Conservation (phyloP, 2,888 invertebrate genomes). For the Chaetogeoica ovagalla region DNA sequence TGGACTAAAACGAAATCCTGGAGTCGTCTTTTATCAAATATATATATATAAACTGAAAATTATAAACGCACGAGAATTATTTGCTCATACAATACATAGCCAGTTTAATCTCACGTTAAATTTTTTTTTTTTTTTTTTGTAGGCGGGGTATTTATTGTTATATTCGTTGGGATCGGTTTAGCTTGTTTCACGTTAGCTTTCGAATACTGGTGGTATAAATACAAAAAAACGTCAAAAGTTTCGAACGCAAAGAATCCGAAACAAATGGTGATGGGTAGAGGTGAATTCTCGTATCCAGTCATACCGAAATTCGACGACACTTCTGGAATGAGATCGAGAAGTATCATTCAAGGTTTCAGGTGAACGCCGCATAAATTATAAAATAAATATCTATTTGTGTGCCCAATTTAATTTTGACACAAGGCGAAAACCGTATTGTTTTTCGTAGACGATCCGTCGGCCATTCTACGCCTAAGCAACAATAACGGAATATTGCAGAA, state of each 20-base stretch:
- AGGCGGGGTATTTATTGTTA: constrained; percentile 92
- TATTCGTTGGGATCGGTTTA: constrained; percentile 90
- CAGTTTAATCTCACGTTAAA: too few relatives aligned
- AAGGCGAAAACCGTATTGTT: neutral
- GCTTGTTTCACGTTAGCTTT: constrained; percentile 88
- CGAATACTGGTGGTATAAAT: constrained; percentile 93
- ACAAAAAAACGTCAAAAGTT: constrained; percentile 60
- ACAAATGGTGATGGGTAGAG: constrained; percentile 1
- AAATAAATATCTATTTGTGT: too few relatives aligned
- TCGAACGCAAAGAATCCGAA: constrained; percentile 34
- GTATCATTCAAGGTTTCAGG: constrained; percentile 37
- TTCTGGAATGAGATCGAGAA: constrained; percentile 40
- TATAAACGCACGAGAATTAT: too few relatives aligned
- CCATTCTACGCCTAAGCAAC: constrained; percentile 20
- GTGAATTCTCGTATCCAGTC: constrained; percentile 25
- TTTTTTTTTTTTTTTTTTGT: neutral
- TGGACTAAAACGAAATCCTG: too few relatives aligned
- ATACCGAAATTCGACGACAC: constrained; percentile 16
- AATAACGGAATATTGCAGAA: neutral
- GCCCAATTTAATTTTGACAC: neutral
- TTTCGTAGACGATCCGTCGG: constrained; percentile 31
- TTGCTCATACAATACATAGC: too few relatives aligned
- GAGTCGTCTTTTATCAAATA: too few relatives aligned
- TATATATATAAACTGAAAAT: too few relatives aligned
- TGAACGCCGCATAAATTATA: neutral